Evolutionary conservation across 2,888 invertebrate genomes (phyloP), one percentile per base, ranked within the genome.

Genomic region (Drosophila neoperkinsi): DNA sequence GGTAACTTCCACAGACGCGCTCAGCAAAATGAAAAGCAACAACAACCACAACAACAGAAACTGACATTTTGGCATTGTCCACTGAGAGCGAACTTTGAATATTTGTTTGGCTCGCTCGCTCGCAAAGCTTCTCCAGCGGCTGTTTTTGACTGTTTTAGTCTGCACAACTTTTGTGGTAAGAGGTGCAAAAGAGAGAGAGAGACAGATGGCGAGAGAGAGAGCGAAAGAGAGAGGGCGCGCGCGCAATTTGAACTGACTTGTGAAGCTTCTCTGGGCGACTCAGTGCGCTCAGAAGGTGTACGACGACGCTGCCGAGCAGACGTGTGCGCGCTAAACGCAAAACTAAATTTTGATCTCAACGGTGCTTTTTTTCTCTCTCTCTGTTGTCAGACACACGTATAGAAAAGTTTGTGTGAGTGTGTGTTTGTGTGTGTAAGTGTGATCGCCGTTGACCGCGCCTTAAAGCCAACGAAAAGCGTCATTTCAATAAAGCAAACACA

Each of bases 361-460:
- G 90, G 87, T 88, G 87, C 88, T 90, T 87, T 80, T 82, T 75
- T 63, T 31, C 31, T 43, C 21, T 43, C n/a, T 52, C 64, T 62
- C 68, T 56, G 71, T 67, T 70, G 62, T 83, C 82, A 57, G 56
- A 67, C 52, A 68, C 46, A 60, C 65, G 61, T 51, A 60, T 41
- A n/a, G 51, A 55, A 41, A 52, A 51, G 60, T 69, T 34, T 10
- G 46, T n/a, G 18, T 51, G 51, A 31, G 25, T 46, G 43, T 63
- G 69, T 67, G 72, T 38, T 34, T 61, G 58, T 64, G 41, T 62
- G 62, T 71, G 68, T 81, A 58, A 73, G 74, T 82, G 66, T 69
- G 84, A 84, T 84, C 87, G 74, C 69, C 46, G 53, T 58, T 88
- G 91, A 88, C 87, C 87, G 87, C 87, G 91, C 87, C 87, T 88